These are phyloP conservation scores for Eubucco bourcierii DNA, from an alignment of 2,113 vertebrate genomes.

Conservation along the genomic window DNA sequence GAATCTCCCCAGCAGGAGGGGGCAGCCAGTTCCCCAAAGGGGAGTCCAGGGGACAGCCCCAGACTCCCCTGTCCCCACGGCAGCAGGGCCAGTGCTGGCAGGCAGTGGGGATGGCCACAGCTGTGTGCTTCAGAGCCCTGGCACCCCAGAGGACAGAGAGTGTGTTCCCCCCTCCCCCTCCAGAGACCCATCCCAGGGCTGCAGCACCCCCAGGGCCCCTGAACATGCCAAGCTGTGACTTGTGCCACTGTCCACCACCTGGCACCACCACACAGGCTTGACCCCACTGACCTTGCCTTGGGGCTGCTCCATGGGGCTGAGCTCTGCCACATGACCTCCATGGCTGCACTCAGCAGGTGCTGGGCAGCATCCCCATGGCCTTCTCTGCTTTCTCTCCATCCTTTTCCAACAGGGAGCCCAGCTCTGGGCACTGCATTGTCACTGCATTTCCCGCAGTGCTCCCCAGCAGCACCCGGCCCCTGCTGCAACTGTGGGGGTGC, in stretches of 20 bases:
- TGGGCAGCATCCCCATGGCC: background rate
- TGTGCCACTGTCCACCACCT: background rate
- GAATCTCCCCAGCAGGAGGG: rapidly evolving
- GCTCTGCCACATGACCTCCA: background rate
- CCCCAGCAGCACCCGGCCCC: background rate
- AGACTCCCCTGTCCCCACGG: background rate
- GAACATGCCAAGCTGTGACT: background rate
- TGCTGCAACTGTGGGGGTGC: background rate
- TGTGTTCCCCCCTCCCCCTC: background rate
- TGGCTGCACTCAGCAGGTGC: background rate
- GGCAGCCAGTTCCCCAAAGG: background rate
- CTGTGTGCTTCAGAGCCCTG: background rate
- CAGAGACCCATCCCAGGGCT: background rate
- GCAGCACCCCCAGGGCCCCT: background rate
- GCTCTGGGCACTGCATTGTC: background rate
- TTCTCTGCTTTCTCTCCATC: background rate
- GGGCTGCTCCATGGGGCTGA: background rate
- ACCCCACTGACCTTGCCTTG: background rate
- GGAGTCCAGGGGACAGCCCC: rapidly evolving
- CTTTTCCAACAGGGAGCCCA: rapidly evolving
- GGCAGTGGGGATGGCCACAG: rapidly evolving
- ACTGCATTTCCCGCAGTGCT: rapidly evolving
- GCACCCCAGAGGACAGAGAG: background rate
- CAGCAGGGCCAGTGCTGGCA: rapidly evolving
- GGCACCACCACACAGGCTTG: background rate